Evolutionary conservation across 2,113 vertebrate species (phyloP), one percentile per base, ranked within the genome.

Genomic region (Pedionomus torquatus): DNA sequence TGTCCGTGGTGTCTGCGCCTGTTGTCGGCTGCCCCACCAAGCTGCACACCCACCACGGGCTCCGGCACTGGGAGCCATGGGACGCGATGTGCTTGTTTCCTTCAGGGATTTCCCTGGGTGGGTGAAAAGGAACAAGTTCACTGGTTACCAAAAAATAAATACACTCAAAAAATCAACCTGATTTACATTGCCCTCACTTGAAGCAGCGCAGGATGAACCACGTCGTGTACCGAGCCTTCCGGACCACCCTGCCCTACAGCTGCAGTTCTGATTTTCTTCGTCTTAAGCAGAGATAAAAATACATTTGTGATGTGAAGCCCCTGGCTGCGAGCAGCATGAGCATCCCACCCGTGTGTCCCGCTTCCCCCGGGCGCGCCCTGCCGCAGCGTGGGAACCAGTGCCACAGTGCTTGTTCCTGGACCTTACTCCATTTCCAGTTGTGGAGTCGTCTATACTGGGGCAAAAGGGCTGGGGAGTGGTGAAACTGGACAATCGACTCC

Each of bases 321-420:
- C 30, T 7, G 68, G 43, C 35, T n/a, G 17, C 0, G 58, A 39
- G 57, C 41, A 30, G 61, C 4, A 2, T 0, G 4, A 63, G 37
- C 31, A 3, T 6, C 1, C 7, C n/a, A 0, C 55, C 8, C 14
- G 1, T 2, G 37, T 4, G 43, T 11, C 35, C 65, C 4, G 18
- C 8, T 14, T 20, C 10, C 39, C 48, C 70, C 80, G 7, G 1
- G 5, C 28, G 2, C 7, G 1, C 5, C 7, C 60, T 4, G 46
- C 49, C 4, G 0, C 1, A 7, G 43, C 41, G 12, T 11, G 1
- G 33, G 2, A 0, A 11, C 41, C 7, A 4, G 1, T 5, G 19
- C 49, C 16, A 0, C 6, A 5, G 1, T 4, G 21, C 49, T 14
- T 0, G 3, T 2, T 18, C 84, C 10, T 0, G 12, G 21, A 5